phyloP scores from a whole-genome alignment of 2,797 vertebrate genomes.

The Gastrophryne carolinensis region DNA sequence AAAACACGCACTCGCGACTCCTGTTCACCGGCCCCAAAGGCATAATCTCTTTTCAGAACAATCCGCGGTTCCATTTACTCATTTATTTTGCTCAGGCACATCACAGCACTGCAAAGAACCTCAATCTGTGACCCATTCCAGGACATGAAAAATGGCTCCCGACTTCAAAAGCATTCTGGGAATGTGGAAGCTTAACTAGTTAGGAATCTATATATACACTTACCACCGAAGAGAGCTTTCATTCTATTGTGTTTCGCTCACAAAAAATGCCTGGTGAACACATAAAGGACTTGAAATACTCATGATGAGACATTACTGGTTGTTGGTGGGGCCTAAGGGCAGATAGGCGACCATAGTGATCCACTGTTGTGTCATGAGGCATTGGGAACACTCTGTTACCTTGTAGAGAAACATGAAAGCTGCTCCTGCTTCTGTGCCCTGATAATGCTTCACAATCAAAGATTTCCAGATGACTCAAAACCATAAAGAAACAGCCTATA shows the following conservation, averaged over 20 bases:
- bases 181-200: background rate
- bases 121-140: slow-evolving; percentile 3
- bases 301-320: background rate
- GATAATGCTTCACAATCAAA: too few species aligned
- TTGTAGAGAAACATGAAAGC: background rate
- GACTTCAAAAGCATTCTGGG: background rate
- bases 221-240: background rate
- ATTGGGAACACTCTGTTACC: background rate
- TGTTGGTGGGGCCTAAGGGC: background rate
- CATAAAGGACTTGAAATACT: background rate
- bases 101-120: background rate
- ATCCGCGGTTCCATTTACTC: background rate
- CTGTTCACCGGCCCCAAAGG: background rate
- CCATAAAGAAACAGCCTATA: too few species aligned
- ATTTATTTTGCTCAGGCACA: background rate
- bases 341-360: background rate
- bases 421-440: too few species aligned
- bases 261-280: background rate
- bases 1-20: background rate
- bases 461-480: background rate
- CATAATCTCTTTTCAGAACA: slow-evolving; percentile 25
- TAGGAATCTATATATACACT: background rate
- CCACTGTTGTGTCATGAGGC: background rate
- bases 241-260: background rate
- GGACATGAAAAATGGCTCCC: background rate